Base-by-base conservation (phyloP, 2,113 vertebrate genomes). In the Crypturellus undulatus region DNA sequence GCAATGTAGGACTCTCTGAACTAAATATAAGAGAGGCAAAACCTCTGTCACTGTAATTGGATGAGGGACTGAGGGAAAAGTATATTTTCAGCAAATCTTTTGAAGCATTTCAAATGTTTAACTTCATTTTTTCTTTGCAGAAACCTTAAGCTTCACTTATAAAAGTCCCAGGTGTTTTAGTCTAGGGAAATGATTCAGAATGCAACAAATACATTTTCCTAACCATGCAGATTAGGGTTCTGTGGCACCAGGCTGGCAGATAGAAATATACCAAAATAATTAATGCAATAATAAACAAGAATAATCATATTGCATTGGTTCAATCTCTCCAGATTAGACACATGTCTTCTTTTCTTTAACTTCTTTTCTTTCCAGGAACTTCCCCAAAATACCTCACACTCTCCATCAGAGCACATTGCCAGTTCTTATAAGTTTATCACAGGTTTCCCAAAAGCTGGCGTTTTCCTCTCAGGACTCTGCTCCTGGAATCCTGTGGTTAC, bases 321-420 rank as follows among this genome's bases (percentile, higher is more conserved):
- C 58, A 21, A 60, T 92, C 87, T 87, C 87, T 69, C 67, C 60
- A 87, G 90, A 64, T 62, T 82, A 86, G 32, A 22, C 82, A 76
- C 5, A 12, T 69, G 71, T 19, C 87, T 56, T 43, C 90, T 76
- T 84, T 58, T 65, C 65, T 67, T 68, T 40, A 4, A 24, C 38
- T 18, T 89, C 63, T 58, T 49, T 71, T 45, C 52, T 51, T 8
- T 26, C 78, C 87, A 59, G 64, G 21, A 30, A 3, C 34, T 60
- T 64, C 60, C 87, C 65, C 78, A 22, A 25, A 30, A 47, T 12
- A 19, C 17, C 32, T 40, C 71, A 38, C 0, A 0, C 54, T 63
- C 17, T 64, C 15, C 77, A 60, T 25, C 51, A 20, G 21, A 70
- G 1, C 3, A 11, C 32, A 2, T 21, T 20, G 38, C 58, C 78